Evolutionary conservation across 2,888 invertebrate species (phyloP).

Genomic region (Urechis unicinctus): DNA sequence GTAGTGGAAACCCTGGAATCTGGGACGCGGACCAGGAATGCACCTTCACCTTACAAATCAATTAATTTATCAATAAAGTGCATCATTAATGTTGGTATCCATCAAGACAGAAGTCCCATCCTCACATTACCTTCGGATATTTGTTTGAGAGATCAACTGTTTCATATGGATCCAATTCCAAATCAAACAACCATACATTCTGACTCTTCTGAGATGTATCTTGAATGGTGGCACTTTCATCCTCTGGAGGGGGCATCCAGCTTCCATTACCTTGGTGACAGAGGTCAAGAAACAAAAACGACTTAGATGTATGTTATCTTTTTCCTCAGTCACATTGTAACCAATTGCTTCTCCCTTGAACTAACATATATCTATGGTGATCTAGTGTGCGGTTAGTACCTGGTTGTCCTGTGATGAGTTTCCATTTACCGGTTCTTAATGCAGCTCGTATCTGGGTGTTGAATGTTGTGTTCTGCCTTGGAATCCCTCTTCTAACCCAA

Average conservation of each 20-base stretch:
- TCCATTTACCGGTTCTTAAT: conserved; percentile 37
- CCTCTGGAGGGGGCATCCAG: conserved; percentile 30
- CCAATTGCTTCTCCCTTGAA: too few relatives aligned
- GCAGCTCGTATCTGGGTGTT: conserved; percentile 37
- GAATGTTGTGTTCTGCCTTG: conserved; percentile 20
- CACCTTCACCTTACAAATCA: too few relatives aligned
- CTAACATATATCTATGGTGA: too few relatives aligned
- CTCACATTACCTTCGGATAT: conserved; percentile 25
- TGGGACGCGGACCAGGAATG: too few relatives aligned
- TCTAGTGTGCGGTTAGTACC: too few relatives aligned
- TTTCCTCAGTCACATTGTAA: not conserved
- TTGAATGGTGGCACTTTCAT: conserved; percentile 2
- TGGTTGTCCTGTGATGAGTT: conserved; percentile 43
- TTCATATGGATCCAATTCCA: conserved; percentile 37
- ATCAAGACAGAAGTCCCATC: too few relatives aligned
- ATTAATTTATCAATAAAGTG: too few relatives aligned
- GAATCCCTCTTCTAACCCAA: conserved; percentile 19
- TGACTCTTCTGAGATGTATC: conserved; percentile 15
- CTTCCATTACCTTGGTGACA: conserved; percentile 25
- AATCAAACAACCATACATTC: conserved; percentile 45
- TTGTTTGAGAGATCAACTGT: conserved; percentile 28
- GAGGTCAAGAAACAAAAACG: conserved; percentile 2
- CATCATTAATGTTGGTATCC: too few relatives aligned
- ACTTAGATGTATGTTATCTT: not conserved
- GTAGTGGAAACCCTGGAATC: too few relatives aligned